These are phyloP conservation scores for Bos javanicus DNA, from an alignment of 2,113 vertebrate genomes.

Conservation along the genomic window DNA sequence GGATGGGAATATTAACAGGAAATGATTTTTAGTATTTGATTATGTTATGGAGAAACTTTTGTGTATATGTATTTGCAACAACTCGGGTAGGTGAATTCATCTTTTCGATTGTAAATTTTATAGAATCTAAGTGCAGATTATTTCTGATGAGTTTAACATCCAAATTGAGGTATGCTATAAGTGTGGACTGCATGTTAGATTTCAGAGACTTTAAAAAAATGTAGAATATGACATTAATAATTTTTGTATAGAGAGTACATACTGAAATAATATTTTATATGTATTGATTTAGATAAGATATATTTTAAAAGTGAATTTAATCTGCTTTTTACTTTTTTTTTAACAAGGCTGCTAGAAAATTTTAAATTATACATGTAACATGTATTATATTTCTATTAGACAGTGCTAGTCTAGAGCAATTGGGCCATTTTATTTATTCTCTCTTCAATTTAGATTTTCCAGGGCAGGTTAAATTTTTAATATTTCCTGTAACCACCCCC, in stretches of 20 bases:
- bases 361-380: neutral
- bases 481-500: neutral
- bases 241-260: neutral
- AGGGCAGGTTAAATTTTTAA: slow-evolving; percentile 15
- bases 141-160: neutral
- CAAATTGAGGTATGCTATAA: neutral
- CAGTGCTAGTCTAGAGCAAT: neutral
- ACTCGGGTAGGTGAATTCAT: neutral
- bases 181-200: neutral
- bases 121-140: neutral
- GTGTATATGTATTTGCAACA: neutral
- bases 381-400: neutral
- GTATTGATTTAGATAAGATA: neutral
- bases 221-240: neutral
- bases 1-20: neutral
- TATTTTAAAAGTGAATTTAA: neutral
- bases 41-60: neutral
- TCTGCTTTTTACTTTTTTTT: neutral
- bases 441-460: neutral
- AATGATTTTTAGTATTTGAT: neutral
- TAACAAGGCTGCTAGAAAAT: neutral
- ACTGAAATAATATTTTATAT: slow-evolving; percentile 2
- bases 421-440: neutral
- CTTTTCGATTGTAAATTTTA: neutral
- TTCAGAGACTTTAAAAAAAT: neutral